Evolutionary conservation across 2,113 vertebrate species (phyloP), one percentile per base, ranked within the genome.

Genomic region (Clinocottus analis): DNA sequence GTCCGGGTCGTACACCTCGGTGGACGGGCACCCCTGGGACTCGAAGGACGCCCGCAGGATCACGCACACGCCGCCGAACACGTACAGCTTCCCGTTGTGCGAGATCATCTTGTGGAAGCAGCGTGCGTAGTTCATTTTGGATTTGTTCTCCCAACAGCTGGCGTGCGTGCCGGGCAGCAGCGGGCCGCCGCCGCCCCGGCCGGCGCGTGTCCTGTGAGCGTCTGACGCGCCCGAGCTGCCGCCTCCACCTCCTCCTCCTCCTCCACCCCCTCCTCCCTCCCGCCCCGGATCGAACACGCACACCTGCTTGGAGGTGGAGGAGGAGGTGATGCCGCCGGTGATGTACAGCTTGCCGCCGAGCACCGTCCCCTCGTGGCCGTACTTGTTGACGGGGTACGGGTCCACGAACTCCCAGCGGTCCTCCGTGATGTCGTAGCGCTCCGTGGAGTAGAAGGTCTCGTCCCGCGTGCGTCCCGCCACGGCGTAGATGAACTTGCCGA

Each of bases 41-140:
- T 99, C 98, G 65, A 99, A 99, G 80, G 98, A 99, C 1, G 98
- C 98, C 51, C 98, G 96, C 79, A 99, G 94, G 89, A 99, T 97
- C 66, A 99, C 98, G 85, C 98, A 99, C 81, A 99, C 98, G 3
- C 98, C 98, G 17, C 98, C 98, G 14, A 99, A 99, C 37, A 99
- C 98, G 84, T 99, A 99, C 85, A 99, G 96, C 94, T 99, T 99
- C 88, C 98, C 98, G 10, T 98, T 99, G 59, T 99, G 97, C 33
- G 97, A 98, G 85, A 99, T 98, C 98, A 99, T 99, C 93, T 99
- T 99, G 93, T 99, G 98, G 95, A 99, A 99, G 91, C 98, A 99
- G 85, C 98, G 96, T 3, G 98, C 98, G 3, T 99, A 99, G 95
- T 99, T 99, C 98, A 99, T 99, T 94, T 99, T 99, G 90, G 98